Base-by-base conservation (phyloP, 2,888 invertebrate genomes). In the Yponomeuta sedellus region DNA sequence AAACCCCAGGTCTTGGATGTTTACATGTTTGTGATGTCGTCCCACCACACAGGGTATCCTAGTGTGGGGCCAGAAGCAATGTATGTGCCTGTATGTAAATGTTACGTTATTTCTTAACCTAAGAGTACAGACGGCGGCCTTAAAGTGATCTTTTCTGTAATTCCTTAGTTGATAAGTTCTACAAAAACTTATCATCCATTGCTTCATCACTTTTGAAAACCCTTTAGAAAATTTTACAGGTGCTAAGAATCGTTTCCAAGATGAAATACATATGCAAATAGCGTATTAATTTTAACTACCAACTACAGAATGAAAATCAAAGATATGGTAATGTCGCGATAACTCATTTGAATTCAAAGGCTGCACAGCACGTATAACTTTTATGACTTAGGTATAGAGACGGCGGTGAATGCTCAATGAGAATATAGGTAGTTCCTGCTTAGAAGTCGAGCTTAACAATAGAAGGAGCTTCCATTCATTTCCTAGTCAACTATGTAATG, bases 281-380 rank as follows among this genome's bases (percentile, higher is more conserved):
- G 22, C 58, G 20, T 58, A 59, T 25, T 22, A 25, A 22, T 20
- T 20, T 25, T 59, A 20, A 59, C 59, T 22, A 10, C 59, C 59
- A 59, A 59, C 59, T 2, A 59, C 25, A 20, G 20, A 25, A 22
- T 59, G 59, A 20, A 59, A 59, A 59, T 59, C 44, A 52, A 52
- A 52, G 44, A 52, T 52, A 52, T 52, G 44, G 44, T 52, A 52
- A 52, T 52, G 44, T 52, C 3, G 44, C 44, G 44, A 52, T 52
- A 20, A 8, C 28, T 64, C 64, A 64, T 66, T 66, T 22, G 61
- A 66, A 66, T 66, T 66, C 66, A 66, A 59, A 56, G 34, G 19
- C 28, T 19, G 19, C 28, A 64, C 20, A 11, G 44, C 16, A n/a
- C n/a, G 58, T 66, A 61, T 65, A 65, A 65, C n/a, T 66, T 52